Conservation (phyloP, 2,888 invertebrate species). For the Phengaris arion region DNA sequence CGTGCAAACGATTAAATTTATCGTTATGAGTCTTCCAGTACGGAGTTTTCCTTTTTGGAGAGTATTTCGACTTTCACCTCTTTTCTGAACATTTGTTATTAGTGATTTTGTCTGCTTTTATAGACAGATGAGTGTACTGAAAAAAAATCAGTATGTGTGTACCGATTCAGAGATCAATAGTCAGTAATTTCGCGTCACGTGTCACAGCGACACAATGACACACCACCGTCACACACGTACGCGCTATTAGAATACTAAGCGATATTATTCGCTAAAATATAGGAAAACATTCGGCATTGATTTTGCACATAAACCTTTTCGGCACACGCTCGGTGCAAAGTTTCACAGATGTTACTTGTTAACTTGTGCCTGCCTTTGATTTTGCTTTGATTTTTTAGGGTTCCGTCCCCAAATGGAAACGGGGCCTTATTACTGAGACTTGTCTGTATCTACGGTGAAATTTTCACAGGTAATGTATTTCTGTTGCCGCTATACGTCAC, state of each 20-base stretch:
- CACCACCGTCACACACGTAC: not conserved
- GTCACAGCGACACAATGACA: slow-evolving; percentile 10
- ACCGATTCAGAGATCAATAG: slow-evolving; percentile 9
- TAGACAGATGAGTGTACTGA: not conserved
- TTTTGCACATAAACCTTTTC: slow-evolving; percentile 10
- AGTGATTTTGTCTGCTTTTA: not conserved
- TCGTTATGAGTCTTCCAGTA: too few relatives aligned
- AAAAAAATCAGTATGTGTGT: not conserved
- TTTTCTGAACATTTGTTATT: not conserved
- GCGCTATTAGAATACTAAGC: slow-evolving; percentile 1
- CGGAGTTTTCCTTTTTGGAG: not conserved
- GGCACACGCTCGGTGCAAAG: not conserved
- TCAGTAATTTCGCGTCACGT: slow-evolving; percentile 3
- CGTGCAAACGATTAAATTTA: too few relatives aligned
- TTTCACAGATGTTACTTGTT: slow-evolving; percentile 19
- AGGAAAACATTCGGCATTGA: not conserved
- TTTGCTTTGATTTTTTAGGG: not conserved
- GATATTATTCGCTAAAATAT: slow-evolving; percentile 9
- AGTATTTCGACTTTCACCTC: not conserved
- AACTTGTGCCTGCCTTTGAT: slow-evolving; percentile 15
- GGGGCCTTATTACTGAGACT: too few relatives aligned
- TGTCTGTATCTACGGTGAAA: too few relatives aligned
- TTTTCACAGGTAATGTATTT: too few relatives aligned
- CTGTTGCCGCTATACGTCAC: too few relatives aligned
- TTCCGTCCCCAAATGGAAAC: not conserved